Evolutionary conservation across 2,113 vertebrate species (phyloP), one percentile per base, ranked within the genome.

Genomic region (Podocnemis expansa): DNA sequence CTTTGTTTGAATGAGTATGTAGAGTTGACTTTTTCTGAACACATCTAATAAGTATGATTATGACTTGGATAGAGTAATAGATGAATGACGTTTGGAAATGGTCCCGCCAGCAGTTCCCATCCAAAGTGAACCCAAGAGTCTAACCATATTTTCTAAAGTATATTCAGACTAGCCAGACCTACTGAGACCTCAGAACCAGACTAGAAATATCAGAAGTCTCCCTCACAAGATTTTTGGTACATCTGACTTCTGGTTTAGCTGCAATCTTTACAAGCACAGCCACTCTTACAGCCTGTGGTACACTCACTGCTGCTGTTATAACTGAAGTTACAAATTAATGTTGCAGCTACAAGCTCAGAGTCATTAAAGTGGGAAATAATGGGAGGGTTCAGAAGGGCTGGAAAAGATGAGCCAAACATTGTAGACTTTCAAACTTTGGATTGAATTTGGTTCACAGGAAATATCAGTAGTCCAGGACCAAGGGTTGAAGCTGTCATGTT

Each of bases 371-470:
- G 73, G 13, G 41, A 41, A 76, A 76, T 76, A 25, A 76, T 45
- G 25, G 10, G 0, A 4, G 19, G 8, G 12, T 13, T 7, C 16
- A 52, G 31, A 9, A 2, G 19, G 19, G 34, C 8, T 27, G 24
- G 73, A 27, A 76, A 24, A 45, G 38, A 45, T 27, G 43, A 45
- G 41, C 41, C 41, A 16, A 45, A 45, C 43, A 76, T 76, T 13
- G 6, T 45, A 76, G 41, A 76, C 73, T 76, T 45, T 25, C 25
- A 43, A 16, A 41, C 11, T 76, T 14, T 43, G 38, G 22, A 11
- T 43, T 75, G 38, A 29, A 21, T 75, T 63, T 63, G 13, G 10
- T 34, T 41, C 10, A 45, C 38, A 43, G 73, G 25, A 29, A 76
- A 76, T 43, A 43, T 2, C 25, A 27, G 13, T 45, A 76, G 73